Evolutionary conservation across 2,888 invertebrate genomes (phyloP).

Genomic region (Labia minor): DNA sequence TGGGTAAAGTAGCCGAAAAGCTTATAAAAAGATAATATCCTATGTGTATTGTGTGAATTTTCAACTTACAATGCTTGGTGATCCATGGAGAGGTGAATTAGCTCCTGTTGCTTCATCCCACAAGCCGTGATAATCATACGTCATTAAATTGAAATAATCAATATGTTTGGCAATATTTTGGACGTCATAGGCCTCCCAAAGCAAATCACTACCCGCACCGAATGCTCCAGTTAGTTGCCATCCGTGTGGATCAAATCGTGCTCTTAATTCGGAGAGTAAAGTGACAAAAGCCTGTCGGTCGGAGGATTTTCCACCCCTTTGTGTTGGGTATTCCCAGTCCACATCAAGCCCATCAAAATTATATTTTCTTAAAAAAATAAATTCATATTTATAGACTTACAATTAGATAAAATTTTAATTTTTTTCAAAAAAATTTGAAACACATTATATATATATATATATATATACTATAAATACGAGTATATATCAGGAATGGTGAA

Average conservation of each 20-base stretch:
- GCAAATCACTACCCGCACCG: conserved; percentile 63
- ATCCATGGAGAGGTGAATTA: conserved; percentile 60
- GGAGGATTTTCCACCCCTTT: conserved; percentile 58
- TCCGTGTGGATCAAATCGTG: conserved; percentile 55
- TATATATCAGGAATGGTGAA: too few species aligned
- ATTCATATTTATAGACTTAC: too few species aligned
- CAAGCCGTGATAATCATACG: conserved; percentile 79
- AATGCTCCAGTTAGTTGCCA: conserved; percentile 71
- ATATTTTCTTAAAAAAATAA: conserved; percentile 46
- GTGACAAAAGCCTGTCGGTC: conserved; percentile 43
- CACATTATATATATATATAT: too few species aligned
- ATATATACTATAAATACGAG: too few species aligned
- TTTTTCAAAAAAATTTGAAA: too few species aligned
- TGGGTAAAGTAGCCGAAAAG: too few species aligned
- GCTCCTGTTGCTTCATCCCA: conserved; percentile 68
- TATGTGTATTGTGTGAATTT: too few species aligned
- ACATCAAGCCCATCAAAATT: conserved; percentile 66
- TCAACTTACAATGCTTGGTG: conserved; percentile 53
- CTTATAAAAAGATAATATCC: too few species aligned
- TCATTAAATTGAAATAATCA: conserved; percentile 67
- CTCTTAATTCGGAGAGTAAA: conserved; percentile 54
- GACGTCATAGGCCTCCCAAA: conserved; percentile 68
- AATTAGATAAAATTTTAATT: too few species aligned
- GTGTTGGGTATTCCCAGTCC: conserved; percentile 76
- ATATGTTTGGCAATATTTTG: conserved; percentile 43